phyloP scores from a whole-genome alignment of 2,797 vertebrate species.

The Pipistrellus nathusii region DNA sequence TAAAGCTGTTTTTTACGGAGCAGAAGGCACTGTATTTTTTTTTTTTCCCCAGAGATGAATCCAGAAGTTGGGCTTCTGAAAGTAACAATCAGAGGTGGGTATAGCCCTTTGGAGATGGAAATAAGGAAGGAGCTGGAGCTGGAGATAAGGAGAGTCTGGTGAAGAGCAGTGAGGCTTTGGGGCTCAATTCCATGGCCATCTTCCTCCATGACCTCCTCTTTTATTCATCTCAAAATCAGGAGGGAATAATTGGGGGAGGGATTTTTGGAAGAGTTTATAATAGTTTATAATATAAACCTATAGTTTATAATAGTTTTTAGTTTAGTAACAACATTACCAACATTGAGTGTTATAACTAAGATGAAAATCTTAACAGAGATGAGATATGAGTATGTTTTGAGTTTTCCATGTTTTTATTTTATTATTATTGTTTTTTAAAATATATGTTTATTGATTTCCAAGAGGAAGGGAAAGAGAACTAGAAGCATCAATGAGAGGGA shows the following conservation, averaged over 20 bases:
- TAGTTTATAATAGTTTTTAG: background rate
- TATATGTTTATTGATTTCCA: too few species aligned
- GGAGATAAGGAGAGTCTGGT: background rate
- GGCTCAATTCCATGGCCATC: background rate
- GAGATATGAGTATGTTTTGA: background rate
- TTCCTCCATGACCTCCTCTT: background rate
- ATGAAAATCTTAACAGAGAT: background rate
- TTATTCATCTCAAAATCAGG: background rate
- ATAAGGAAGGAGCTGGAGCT: background rate
- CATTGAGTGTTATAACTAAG: slow-evolving; percentile 26
- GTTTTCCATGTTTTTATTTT: slow-evolving; percentile 43
- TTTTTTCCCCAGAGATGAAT: background rate
- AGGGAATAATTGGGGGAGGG: background rate
- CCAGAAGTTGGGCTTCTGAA: background rate
- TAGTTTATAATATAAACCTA: background rate
- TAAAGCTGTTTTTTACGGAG: background rate
- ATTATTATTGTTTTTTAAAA: background rate
- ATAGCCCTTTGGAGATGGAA: background rate
- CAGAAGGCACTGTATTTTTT: background rate
- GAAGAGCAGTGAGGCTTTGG: background rate
- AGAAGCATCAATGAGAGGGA: too few species aligned
- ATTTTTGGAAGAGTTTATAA: background rate
- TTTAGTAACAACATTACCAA: background rate
- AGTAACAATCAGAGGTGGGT: background rate
- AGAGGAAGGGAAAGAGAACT: too few species aligned